Base-by-base conservation (phyloP, 2,888 invertebrate genomes). In the Dasypogon diadema region DNA sequence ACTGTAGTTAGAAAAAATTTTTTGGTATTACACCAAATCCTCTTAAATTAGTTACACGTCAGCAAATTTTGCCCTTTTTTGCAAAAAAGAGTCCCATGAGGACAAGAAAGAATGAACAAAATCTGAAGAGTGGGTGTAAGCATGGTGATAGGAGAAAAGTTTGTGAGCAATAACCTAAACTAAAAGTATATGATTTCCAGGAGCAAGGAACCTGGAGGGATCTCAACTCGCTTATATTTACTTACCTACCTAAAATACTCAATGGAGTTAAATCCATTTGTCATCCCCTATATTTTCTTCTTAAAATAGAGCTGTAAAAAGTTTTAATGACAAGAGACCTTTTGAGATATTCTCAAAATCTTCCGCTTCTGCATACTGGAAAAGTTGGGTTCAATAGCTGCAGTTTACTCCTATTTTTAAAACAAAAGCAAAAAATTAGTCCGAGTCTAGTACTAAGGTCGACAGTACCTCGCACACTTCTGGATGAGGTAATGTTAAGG, bases 21-120 rank as follows among this genome's bases (percentile, higher is more conserved):
- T 48, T 68, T 46, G 48, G 24, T 68, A 68, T 68, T 21, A 21
- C 48, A 48, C 48, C 10, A 68, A 68, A 68, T 68, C 65, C 65
- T 48, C 24, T 21, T 8, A 48, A 68, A 68, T 48, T 68, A 24
- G 65, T 68, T 68, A 21, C 54, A 14, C 48, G 65, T 68, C 65
- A 68, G 65, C 65, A 68, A 24, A 22, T 63, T 63, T 63, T 42
- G 63, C 26, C 24, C 12, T 24, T 24, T 68, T 16, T 48, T 37
- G 48, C 14, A 14, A 16, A 68, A 42, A 4, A n/a, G 5, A 68
- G 46, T 68, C 48, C 24, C 65, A 48, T 68, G 22, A 68, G 14
- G 14, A 24, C 26, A 48, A 24, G 26, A 22, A 48, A 14, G 18
- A 18, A 60, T 14, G 48, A 21, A 14, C 4, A 22, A 18, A 22